Percentiles rank a stretch among this genome's conserved stretches.
Evolutionary conservation across 2,888 invertebrate species (phyloP).

Genomic region (Morpho helenor): DNA sequence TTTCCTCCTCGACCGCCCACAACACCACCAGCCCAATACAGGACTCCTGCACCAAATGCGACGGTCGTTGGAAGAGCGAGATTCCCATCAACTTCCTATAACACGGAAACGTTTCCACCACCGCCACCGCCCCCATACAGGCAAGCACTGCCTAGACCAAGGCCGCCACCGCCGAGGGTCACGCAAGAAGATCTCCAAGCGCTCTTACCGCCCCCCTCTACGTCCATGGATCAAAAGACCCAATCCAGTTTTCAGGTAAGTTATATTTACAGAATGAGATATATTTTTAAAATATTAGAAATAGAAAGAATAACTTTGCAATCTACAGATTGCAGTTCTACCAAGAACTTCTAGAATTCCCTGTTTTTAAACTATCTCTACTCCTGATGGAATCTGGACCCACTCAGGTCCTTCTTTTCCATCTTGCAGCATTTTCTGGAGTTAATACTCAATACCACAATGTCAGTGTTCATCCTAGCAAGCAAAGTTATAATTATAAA

Average conservation of each 20-base stretch:
- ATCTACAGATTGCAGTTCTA: too few relatives aligned
- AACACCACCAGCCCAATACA: conserved; percentile 32
- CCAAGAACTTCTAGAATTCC: too few relatives aligned
- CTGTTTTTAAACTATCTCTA: too few relatives aligned
- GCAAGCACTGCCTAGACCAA: conserved; percentile 31
- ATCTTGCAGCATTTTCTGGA: too few relatives aligned
- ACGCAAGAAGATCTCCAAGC: conserved; percentile 67
- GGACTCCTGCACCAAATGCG: conserved; percentile 32
- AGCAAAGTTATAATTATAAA: too few relatives aligned
- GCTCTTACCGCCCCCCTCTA: conserved; percentile 69
- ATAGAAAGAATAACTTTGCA: too few relatives aligned
- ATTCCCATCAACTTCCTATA: conserved; percentile 27
- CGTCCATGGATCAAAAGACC: conserved; percentile 80
- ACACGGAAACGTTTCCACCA: conserved; percentile 31
- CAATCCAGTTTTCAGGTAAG: conserved; percentile 79
- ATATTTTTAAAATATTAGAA: too few relatives aligned
- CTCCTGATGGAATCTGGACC: too few relatives aligned
- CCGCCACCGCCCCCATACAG: conserved; percentile 41
- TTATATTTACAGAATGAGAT: background rate
- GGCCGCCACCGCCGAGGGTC: conserved; percentile 43
- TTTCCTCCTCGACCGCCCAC: conserved; percentile 29
- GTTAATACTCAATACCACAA: too few relatives aligned
- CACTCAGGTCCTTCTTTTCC: too few relatives aligned
- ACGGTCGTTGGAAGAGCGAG: conserved; percentile 34
- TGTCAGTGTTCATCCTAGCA: too few relatives aligned